phyloP scores from a whole-genome alignment of 1,140 invertebrate species.

The Aphaenogaster floridana region DNA sequence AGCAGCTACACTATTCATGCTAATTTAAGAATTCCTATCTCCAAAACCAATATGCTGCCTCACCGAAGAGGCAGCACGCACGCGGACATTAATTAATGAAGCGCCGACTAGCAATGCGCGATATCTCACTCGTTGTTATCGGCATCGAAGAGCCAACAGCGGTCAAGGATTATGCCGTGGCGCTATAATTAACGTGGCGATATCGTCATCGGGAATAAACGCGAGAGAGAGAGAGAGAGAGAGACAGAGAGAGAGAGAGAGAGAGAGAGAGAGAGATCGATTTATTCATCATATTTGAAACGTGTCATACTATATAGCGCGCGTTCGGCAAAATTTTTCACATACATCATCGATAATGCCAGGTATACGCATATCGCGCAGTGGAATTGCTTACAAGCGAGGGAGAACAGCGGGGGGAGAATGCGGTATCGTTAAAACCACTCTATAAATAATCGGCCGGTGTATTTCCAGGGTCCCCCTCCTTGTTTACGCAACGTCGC shows the following conservation, averaged over 20 bases:
- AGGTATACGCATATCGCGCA: background rate
- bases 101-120: background rate
- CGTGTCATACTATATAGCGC: background rate
- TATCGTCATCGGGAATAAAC: slow-evolving; percentile 3
- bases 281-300: slow-evolving; percentile 1
- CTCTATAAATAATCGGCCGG: slow-evolving; percentile 78
- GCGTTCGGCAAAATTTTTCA: slow-evolving; percentile 5
- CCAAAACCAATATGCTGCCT: slow-evolving; percentile 8
- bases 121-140: slow-evolving; percentile 36
- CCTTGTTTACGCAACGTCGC: slow-evolving; percentile 75
- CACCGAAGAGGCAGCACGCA: background rate
- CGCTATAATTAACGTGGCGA: slow-evolving; percentile 44
- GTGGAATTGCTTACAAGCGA: slow-evolving; percentile 31
- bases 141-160: slow-evolving; percentile 18
- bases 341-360: background rate
- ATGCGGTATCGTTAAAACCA: slow-evolving; percentile 61
- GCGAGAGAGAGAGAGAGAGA: background rate
- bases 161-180: slow-evolving; percentile 48
- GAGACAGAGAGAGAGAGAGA: background rate
- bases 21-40: slow-evolving; percentile 8
- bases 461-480: slow-evolving; percentile 73
- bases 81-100: slow-evolving; percentile 12
- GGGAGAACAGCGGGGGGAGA: slow-evolving; percentile 9
- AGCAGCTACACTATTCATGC: background rate
- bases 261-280: background rate